Base-by-base conservation (phyloP, 2,888 invertebrate genomes). In the Colostygia pectinataria region DNA sequence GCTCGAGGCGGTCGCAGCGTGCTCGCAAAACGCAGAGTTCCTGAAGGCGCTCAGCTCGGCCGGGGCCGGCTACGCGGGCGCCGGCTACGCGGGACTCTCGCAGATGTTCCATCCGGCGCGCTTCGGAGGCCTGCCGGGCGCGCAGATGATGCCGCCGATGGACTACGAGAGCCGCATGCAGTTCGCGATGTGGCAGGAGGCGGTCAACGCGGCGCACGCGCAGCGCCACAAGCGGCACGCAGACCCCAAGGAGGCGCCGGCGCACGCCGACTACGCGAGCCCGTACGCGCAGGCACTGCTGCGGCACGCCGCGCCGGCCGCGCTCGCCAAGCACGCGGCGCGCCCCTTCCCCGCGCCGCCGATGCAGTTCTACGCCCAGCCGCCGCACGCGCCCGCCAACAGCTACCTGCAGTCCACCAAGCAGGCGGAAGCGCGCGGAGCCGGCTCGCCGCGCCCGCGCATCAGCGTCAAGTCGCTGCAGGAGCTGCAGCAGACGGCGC, bases 141-240 rank as follows among this genome's bases (percentile, higher is more conserved):
- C 85, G 53, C 88, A 88, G 0, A 76, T 82, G 71, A 74, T 85
- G 77, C 80, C 87, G 1, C 76, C 72, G 3, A 73, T 88, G 88
- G 92, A 91, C 55, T 92, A 92, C 67, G 88, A 87, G 9, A 92
- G 88, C 60, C 87, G 91, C 13, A 73, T 93, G 61, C 92, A 93
- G 61, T 79, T 92, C 60, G 92, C 93, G 0, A 91, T 94, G 89
- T 94, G 94, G 94, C 94, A 94, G 65, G 94, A 95, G 71, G 92
- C 92, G 1, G 90, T 94, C 83, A 83, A 92, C 48, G 90, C 92
- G 14, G 20, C 20, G 28, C 28, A 29, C 12, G 28, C 28, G 13
- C 28, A 29, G 33, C 33, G 33, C 18, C 18, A 25, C 20, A 14
- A 20, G 6, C 4, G 6, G 20, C 20, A 2, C 20, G 29, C 66